Evolutionary conservation across 2,113 vertebrate genomes (phyloP), one percentile per base, ranked within the genome.

Genomic region (Panurus biarmicus): DNA sequence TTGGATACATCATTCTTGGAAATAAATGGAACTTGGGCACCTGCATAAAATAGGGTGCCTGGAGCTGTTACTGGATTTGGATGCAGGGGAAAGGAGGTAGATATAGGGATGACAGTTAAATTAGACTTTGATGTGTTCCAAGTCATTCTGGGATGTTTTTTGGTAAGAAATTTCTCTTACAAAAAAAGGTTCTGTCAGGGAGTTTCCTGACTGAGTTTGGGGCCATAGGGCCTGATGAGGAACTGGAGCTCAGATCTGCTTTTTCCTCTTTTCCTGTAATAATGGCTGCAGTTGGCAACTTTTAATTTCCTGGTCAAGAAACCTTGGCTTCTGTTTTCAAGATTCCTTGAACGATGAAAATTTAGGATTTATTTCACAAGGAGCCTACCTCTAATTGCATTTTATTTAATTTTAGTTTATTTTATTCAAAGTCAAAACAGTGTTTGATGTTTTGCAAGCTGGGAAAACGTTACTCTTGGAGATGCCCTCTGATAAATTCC

Each of bases 71-170:
- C 25, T 48, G 31, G 33, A 8, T 60, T 67, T 29, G 47, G 26
- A 2, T 5, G 1, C 11, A 62, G 9, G n/a, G 29, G 11, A 20
- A 51, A 11, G 40, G 10, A 13, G 11, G 3, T 20, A 11, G 23
- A 12, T 81, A 23, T 11, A 44, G 51, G 35, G 14, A 15, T 15
- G 53, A 7, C 9, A 12, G 10, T 38, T 70, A n/a, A 56, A 26
- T 88, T 45, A 7, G 18, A 25, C 21, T 58, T 50, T 17, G 8
- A 53, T 10, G 6, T 75, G 19, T 56, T 28, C 62, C 8, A 13
- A 1, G 4, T 67, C 66, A 3, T 1, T 1, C 7, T 40, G 17
- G 17, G 19, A 38, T 3, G 6, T 20, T 62, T 69, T 54, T 25
- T 31, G 7, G 9, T 48, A 23, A 56, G 56, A 62, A 69, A 48